Evolutionary conservation across 1,140 invertebrate genomes (phyloP).

Genomic region (Geopemphigus sp.): DNA sequence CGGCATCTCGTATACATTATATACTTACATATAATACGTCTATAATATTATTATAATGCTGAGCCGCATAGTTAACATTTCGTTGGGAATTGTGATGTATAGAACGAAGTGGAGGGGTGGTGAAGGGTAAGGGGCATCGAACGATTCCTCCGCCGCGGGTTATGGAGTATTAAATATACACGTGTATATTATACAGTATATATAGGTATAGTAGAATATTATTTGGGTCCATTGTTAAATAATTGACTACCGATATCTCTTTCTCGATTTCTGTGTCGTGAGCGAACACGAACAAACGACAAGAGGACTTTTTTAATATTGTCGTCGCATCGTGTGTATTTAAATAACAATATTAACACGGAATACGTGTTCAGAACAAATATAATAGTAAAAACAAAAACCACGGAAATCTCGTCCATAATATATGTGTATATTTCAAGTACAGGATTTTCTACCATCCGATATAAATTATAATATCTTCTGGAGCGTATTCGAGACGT

Average conservation of each 20-base stretch:
- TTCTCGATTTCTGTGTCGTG: slow-evolving; percentile 9
- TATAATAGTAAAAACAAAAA: too few relatives aligned
- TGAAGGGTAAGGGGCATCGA: background rate
- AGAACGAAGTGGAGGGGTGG: background rate
- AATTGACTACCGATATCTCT: slow-evolving; percentile 22
- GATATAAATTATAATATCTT: too few relatives aligned
- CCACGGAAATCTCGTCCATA: too few relatives aligned
- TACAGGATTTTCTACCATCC: too few relatives aligned
- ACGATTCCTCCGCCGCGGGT: background rate
- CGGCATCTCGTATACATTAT: background rate
- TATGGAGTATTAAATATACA: background rate
- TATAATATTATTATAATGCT: slow-evolving; percentile 21
- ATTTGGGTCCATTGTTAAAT: slow-evolving; percentile 23
- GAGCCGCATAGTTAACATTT: slow-evolving; percentile 22
- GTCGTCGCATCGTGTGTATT: background rate
- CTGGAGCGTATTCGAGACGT: too few relatives aligned
- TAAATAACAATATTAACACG: slow-evolving; percentile 3
- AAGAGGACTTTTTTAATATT: background rate
- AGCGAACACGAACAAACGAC: too few relatives aligned
- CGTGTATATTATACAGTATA: too few relatives aligned
- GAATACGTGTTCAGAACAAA: slow-evolving; percentile 32
- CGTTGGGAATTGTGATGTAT: background rate
- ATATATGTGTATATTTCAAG: too few relatives aligned
- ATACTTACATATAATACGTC: background rate
- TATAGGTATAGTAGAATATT: background rate